Percentiles rank a stretch among this genome's conserved stretches.
Conservation (phyloP, 2,797 vertebrate species). For the Hylomyscus alleni region DNA sequence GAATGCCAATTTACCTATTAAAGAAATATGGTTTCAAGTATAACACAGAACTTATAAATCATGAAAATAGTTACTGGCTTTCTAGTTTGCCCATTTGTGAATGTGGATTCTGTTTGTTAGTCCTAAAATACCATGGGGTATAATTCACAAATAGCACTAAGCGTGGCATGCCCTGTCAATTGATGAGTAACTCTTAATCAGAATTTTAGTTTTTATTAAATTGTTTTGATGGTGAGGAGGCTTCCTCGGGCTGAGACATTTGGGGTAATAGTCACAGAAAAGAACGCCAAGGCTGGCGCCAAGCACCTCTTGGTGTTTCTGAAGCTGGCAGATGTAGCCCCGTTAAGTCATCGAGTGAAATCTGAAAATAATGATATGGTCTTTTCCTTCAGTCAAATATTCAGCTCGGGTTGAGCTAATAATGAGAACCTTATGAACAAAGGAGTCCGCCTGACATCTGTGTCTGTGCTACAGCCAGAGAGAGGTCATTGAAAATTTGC, state of each 20-base stretch:
- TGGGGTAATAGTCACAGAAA: constrained; percentile 87
- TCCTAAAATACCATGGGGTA: constrained; percentile 79
- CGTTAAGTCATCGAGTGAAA: constrained; percentile 91
- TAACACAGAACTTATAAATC: constrained; percentile 88
- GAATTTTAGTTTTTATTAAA: constrained; percentile 87
- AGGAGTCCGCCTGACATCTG: constrained; percentile 91
- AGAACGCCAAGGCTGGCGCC: constrained; percentile 89
- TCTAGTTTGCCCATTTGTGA: constrained; percentile 76
- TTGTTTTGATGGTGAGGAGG: constrained; percentile 89
- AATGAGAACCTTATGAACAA: constrained; percentile 95
- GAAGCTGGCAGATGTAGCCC: constrained; percentile 92
- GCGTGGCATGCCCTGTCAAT: constrained; percentile 79
- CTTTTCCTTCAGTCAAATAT: constrained; percentile 92
- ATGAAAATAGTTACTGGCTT: constrained; percentile 86
- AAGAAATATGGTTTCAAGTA: constrained; percentile 88
- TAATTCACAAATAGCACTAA: constrained; percentile 85
- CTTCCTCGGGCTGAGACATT: constrained; percentile 87
- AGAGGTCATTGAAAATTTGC: constrained; percentile 92
- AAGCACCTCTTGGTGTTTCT: constrained; percentile 89
- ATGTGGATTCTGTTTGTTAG: constrained; percentile 78
- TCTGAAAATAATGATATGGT: constrained; percentile 93
- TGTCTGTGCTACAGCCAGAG: constrained; percentile 92
- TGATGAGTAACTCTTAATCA: constrained; percentile 88
- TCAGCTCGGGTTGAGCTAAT: constrained; percentile 91
- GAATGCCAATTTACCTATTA: constrained; percentile 89